Conservation (phyloP, 2,888 invertebrate genomes). For the Lasioglossum lativentre region DNA sequence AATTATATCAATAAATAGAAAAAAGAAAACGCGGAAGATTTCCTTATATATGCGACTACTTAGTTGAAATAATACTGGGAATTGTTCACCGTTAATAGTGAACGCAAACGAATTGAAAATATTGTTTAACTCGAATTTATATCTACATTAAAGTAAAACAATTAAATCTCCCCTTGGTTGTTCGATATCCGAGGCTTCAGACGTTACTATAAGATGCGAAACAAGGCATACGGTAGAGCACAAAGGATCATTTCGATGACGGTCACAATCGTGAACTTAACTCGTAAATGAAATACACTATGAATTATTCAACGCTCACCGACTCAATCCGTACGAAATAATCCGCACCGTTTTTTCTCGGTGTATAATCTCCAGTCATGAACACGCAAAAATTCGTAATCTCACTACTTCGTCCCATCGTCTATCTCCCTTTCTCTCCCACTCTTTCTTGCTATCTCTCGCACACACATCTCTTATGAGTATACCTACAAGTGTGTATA, state of each 20-base stretch:
- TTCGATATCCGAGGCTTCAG: conserved; percentile 33
- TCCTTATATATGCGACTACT: background rate
- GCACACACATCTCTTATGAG: conserved; percentile 45
- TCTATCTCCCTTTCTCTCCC: conserved; percentile 44
- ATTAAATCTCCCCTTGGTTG: conserved; percentile 4
- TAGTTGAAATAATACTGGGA: conserved; percentile 8
- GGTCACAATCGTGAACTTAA: conserved; percentile 38
- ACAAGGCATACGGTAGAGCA: conserved; percentile 19
- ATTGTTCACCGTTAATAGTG: background rate
- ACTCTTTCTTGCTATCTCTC: conserved; percentile 43
- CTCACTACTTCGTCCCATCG: conserved; percentile 24
- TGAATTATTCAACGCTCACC: conserved; percentile 54
- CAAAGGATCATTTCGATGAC: conserved; percentile 41
- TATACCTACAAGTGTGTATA: conserved; percentile 62
- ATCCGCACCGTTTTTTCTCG: conserved; percentile 33
- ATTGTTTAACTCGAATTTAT: background rate
- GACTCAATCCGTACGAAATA: conserved; percentile 46
- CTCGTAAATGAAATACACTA: conserved; percentile 34
- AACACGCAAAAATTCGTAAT: conserved; percentile 47
- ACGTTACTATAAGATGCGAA: conserved; percentile 24
- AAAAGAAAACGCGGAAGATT: background rate
- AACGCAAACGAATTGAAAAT: background rate
- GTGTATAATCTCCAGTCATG: conserved; percentile 41
- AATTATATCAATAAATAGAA: background rate
- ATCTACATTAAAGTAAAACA: background rate